Evolutionary conservation across 2,797 vertebrate genomes (phyloP).

Genomic region (Pelobates cultripes): DNA sequence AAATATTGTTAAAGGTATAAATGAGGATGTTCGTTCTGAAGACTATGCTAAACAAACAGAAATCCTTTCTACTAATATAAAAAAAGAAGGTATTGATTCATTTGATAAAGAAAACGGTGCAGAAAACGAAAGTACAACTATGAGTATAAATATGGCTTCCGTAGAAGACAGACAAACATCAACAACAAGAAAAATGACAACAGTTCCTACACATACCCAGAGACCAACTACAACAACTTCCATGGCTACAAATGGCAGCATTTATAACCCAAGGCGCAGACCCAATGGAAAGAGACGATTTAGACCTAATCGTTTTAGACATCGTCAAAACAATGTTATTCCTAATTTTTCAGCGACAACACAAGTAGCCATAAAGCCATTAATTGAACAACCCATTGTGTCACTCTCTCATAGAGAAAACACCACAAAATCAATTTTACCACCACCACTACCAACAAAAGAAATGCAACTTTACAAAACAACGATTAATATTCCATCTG

Average conservation of each 20-base stretch:
- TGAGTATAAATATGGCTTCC: neutral
- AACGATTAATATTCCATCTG: neutral
- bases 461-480: neutral
- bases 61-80: neutral
- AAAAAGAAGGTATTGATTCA: neutral
- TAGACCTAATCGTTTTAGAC: slow-evolving; percentile 74
- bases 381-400: neutral
- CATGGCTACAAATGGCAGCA: slow-evolving; percentile 39
- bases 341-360: neutral
- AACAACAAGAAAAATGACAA: slow-evolving; percentile 14
- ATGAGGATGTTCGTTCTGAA: neutral
- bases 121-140: neutral
- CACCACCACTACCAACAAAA: neutral
- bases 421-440: slow-evolving; percentile 12
- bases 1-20: neutral
- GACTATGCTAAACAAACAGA: neutral
- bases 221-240: slow-evolving; percentile 10
- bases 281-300: slow-evolving; percentile 69
- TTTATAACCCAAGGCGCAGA: slow-evolving; percentile 67
- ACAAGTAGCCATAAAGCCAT: neutral
- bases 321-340: slow-evolving; percentile 62
- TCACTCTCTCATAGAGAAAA: slow-evolving; percentile 21
- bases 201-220: neutral
- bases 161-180: slow-evolving; percentile 11
- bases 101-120: neutral